Base-by-base conservation (phyloP, 2,797 vertebrate genomes). In the Muscicapa striata region DNA sequence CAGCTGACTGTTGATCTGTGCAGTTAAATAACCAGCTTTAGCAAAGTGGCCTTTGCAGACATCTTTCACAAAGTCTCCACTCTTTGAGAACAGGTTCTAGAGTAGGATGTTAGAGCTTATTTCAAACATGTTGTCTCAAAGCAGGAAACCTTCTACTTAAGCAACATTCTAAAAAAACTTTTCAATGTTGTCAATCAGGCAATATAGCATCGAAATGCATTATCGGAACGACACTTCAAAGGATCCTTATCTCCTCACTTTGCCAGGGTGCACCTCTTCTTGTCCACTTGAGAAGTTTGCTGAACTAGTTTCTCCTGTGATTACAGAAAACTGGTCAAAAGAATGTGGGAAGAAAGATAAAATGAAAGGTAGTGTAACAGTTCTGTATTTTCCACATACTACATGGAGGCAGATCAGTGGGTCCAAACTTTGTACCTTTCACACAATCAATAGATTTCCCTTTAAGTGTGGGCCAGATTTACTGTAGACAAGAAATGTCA, bases 261-360 rank as follows among this genome's bases (percentile, higher is more conserved):
- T 99, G 91, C 98, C 98, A 6, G 99, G 98, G 82, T 99, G 99
- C 90, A 95, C 97, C 34, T 96, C 95, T 91, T 97, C 98, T n/a
- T 99, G 99, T 89, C 98, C 98, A 43, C 92, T 99, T 94, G 87
- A 96, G 48, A 94, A 97, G 88, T 98, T 99, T 95, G 95, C 91
- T 26, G 97, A 98, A 87, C 96, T 98, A 79, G 95, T 98, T 92
- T 96, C 84, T 63, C 98, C 98, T 3, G 90, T 99, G 76, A 94
- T 98, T 83, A 82, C 98, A 10, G 87, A 98, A 18, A 97, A 99
- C 43, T 98, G 98, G 98, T 95, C 98, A 74, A 93, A 59, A 4
- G 98, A 98, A 90, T 99, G 99, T n/a, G 95, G 88, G 63, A 95
- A 92, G 58, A 95, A 85, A 91, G 92, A 97, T 55, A 96, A 95